phyloP scores from a whole-genome alignment of 2,797 vertebrate species.

The Hypotaenidia philippensis region DNA sequence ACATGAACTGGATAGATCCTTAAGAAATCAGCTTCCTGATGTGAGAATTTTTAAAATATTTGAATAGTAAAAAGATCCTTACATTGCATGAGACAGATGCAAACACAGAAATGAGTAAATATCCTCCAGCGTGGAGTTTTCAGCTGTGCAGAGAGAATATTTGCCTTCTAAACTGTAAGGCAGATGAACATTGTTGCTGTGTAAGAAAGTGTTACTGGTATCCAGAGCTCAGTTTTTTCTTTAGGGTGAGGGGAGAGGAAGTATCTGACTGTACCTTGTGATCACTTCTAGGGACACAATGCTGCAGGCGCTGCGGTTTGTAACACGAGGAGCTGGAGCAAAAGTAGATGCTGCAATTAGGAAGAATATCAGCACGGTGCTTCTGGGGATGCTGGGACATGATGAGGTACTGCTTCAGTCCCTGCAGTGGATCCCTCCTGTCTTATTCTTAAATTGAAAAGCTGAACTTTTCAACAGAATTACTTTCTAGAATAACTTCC shows the following conservation, averaged over 20 bases:
- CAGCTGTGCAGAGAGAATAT: neutral
- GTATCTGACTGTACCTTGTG: neutral
- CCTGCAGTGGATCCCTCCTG: neutral
- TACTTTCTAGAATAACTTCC: neutral
- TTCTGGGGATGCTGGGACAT: slow-evolving; percentile 96
- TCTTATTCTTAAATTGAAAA: neutral
- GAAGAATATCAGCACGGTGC: slow-evolving; percentile 89
- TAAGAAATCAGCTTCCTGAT: neutral
- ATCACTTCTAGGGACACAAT: slow-evolving; percentile 91
- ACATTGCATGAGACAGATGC: neutral
- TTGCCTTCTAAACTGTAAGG: neutral
- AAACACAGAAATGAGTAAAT: neutral
- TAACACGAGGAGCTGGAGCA: slow-evolving; percentile 94
- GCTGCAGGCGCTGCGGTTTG: slow-evolving; percentile 95
- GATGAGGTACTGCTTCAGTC: slow-evolving; percentile 88
- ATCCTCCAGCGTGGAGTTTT: neutral
- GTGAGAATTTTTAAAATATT: neutral
- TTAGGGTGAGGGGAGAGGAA: neutral
- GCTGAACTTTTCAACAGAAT: neutral
- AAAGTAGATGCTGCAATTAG: slow-evolving; percentile 93
- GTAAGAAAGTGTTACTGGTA: neutral
- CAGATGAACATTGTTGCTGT: neutral
- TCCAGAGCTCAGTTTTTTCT: neutral
- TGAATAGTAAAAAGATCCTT: neutral
- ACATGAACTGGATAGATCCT: neutral